These are phyloP conservation scores for Beris chalybata DNA, from an alignment of 2,888 invertebrate species.

Conservation along the genomic window DNA sequence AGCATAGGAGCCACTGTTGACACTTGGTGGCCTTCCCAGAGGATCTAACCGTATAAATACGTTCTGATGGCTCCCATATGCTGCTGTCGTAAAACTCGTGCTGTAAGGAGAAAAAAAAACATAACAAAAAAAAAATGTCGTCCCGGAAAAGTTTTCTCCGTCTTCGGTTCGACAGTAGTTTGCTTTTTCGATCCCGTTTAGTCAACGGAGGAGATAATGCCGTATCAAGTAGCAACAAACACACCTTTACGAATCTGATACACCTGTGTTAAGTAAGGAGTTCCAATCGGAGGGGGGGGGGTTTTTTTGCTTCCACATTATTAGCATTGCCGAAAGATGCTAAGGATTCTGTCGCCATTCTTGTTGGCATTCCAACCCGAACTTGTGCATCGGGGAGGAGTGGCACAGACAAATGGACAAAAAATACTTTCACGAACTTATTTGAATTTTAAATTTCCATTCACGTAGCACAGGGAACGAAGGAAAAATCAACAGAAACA, in stretches of 20 bases:
- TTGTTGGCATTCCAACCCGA: neutral
- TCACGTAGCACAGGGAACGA: slow-evolving; percentile 34
- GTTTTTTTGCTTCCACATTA: slow-evolving; percentile 31
- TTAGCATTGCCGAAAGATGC: slow-evolving; percentile 32
- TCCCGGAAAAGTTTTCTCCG: too few species aligned
- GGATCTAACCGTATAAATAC: slow-evolving; percentile 76
- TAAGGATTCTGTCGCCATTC: slow-evolving; percentile 6
- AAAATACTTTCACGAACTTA: slow-evolving; percentile 33
- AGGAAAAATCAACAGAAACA: slow-evolving; percentile 34
- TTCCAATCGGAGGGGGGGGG: slow-evolving; percentile 35
- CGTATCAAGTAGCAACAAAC: slow-evolving; percentile 33
- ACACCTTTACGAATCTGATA: slow-evolving; percentile 20
- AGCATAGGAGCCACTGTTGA: slow-evolving; percentile 77
- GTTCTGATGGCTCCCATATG: slow-evolving; percentile 75
- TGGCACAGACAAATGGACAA: neutral
- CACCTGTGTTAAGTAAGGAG: slow-evolving; percentile 35
- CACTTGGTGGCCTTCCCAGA: slow-evolving; percentile 71
- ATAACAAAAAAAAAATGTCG: neutral
- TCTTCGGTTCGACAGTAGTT: too few species aligned
- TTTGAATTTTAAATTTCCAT: slow-evolving; percentile 45
- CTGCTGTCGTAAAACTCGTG: slow-evolving; percentile 75
- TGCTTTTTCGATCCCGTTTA: too few species aligned
- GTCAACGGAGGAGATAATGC: too few species aligned
- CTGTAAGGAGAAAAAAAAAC: slow-evolving; percentile 56
- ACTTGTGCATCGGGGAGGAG: neutral